phyloP scores from a whole-genome alignment of 2,113 vertebrate species.

The Tauraco erythrolophus region DNA sequence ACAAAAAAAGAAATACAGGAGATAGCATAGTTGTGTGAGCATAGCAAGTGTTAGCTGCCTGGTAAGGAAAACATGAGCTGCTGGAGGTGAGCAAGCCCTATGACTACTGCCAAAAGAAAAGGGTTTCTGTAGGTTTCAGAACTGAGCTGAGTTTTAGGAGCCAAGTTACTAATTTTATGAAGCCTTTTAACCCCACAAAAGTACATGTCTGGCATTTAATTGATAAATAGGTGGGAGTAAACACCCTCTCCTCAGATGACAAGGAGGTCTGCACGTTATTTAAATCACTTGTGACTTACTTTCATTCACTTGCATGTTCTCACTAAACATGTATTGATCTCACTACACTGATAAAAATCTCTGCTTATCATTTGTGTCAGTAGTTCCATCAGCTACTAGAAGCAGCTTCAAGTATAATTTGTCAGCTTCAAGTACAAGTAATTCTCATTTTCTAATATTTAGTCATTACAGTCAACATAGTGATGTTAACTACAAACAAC shows the following conservation, averaged over 20 bases:
- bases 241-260: not conserved
- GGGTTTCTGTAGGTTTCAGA: not conserved
- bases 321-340: not conserved
- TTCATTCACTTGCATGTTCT: not conserved
- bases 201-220: too few species aligned
- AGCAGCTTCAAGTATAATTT: not conserved
- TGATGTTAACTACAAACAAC: not conserved
- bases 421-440: conserved; percentile 2
- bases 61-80: not conserved
- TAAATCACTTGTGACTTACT: not conserved
- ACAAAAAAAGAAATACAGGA: not conserved
- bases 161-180: conserved; percentile 12
- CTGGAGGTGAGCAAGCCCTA: not conserved
- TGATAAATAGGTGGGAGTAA: conserved; percentile 10
- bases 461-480: not conserved
- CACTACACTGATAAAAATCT: not conserved
- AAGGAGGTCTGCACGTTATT: not conserved
- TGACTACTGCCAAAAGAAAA: not conserved
- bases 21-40: not conserved
- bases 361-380: not conserved
- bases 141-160: not conserved
- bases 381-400: not conserved
- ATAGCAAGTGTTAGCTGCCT: not conserved
- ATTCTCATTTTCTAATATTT: not conserved
- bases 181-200: not conserved